A percentile compares a stretch with the other conserved stretches of the same genome.
phyloP scores from a whole-genome alignment of 2,797 vertebrate species.

The Xerus rutilus region DNA sequence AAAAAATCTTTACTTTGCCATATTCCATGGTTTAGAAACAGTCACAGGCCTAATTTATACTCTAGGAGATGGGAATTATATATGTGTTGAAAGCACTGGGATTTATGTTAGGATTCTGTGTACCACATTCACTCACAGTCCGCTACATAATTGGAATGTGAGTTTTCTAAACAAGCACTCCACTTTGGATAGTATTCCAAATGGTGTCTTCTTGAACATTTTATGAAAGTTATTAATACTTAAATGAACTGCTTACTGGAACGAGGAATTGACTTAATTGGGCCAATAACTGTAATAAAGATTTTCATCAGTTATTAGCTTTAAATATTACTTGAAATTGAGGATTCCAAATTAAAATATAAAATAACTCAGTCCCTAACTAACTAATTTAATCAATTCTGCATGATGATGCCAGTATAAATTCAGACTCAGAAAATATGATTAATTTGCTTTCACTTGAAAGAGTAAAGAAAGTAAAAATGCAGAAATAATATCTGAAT shows the following conservation, averaged over 20 bases:
- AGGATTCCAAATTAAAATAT: conserved; percentile 4
- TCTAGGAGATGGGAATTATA: not conserved
- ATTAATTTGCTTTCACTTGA: not conserved
- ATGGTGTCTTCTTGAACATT: not conserved
- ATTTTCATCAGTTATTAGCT: conserved; percentile 40
- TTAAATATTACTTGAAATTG: not conserved
- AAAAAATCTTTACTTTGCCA: not conserved
- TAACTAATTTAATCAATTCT: not conserved
- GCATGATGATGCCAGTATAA: not conserved
- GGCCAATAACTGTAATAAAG: not conserved
- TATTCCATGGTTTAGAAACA: not conserved
- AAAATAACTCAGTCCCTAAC: not conserved
- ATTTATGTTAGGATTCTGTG: not conserved
- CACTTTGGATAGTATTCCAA: not conserved
- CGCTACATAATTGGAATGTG: not conserved
- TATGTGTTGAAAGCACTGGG: not conserved
- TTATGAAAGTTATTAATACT: conserved; percentile 47
- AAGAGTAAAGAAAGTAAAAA: not conserved
- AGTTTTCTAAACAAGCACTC: not conserved
- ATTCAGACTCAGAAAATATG: not conserved
- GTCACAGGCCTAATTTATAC: not conserved
- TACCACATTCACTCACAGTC: not conserved
- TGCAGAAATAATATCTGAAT: not conserved
- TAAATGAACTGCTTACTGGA: conserved; percentile 41
- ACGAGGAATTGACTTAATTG: conserved; percentile 46